A percentile compares a stretch with the other conserved stretches of the same genome.
These are phyloP conservation scores for Scaptomyza montana DNA, from an alignment of 1,140 invertebrate species.

Conservation along the genomic window DNA sequence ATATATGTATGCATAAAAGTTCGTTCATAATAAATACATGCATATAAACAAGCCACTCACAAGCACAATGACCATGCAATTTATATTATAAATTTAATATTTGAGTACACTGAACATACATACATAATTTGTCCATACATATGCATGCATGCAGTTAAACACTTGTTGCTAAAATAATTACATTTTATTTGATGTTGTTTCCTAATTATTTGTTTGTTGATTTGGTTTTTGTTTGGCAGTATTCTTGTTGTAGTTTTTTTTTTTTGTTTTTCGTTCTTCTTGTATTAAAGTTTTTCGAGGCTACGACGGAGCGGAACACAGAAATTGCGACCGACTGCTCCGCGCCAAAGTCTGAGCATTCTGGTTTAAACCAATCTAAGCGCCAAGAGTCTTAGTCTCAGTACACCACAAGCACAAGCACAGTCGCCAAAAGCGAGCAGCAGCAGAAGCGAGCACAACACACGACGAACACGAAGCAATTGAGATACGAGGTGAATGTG, in stretches of 20 bases:
- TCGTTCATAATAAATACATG: slow-evolving; percentile 15
- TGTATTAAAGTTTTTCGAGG: slow-evolving; percentile 34
- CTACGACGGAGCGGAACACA: slow-evolving; percentile 39
- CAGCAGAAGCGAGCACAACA: slow-evolving; percentile 1
- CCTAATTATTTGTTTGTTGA: slow-evolving; percentile 19
- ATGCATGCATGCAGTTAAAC: slow-evolving; percentile 29
- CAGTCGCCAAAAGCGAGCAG: slow-evolving; percentile 37
- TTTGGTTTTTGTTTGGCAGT: slow-evolving; percentile 17
- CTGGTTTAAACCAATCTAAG: slow-evolving; percentile 67
- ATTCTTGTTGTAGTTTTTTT: slow-evolving; percentile 1
- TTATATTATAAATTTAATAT: slow-evolving; percentile 22
- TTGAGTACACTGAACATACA: slow-evolving; percentile 4
- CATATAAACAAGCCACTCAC: slow-evolving; percentile 23
- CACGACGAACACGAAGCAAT: slow-evolving; percentile 62
- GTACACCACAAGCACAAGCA: slow-evolving; percentile 31
- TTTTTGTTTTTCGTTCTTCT: slow-evolving; percentile 22
- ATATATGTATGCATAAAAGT: too few species aligned
- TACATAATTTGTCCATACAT: slow-evolving; percentile 14
- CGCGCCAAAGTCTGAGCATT: slow-evolving; percentile 67
- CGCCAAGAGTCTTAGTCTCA: slow-evolving; percentile 41
- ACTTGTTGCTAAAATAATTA: slow-evolving; percentile 40
- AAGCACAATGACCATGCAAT: slow-evolving; percentile 41
- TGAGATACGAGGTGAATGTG: slow-evolving; percentile 59
- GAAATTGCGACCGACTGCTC: slow-evolving; percentile 49
- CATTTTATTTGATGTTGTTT: slow-evolving; percentile 24